Conservation (phyloP, 2,113 vertebrate genomes). For the Parotia lawesii region DNA sequence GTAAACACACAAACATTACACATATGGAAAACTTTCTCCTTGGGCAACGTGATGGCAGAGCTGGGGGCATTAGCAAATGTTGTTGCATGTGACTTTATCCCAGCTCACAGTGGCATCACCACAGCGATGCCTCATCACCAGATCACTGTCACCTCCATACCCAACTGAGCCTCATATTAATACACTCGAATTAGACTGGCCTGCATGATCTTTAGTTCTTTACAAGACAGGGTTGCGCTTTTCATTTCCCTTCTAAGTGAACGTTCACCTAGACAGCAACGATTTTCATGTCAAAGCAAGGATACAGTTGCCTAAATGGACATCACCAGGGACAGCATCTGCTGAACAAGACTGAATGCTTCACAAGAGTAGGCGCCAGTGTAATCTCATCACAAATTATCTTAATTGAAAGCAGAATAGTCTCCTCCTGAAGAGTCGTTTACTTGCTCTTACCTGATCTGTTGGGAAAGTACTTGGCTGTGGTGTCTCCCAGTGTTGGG, state of each 20-base stretch:
- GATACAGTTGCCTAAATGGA: not conserved
- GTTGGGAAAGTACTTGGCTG: conserved; percentile 36
- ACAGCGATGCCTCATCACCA: not conserved
- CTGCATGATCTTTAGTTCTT: not conserved
- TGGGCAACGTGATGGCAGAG: not conserved
- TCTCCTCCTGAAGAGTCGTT: not conserved
- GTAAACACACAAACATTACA: not conserved
- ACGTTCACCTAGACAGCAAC: not conserved
- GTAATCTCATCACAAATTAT: conserved; percentile 23
- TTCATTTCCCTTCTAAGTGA: not conserved
- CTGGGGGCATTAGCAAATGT: not conserved
- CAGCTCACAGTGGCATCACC: not conserved
- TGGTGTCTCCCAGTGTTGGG: not conserved
- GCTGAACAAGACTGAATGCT: not conserved
- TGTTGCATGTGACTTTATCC: not conserved
- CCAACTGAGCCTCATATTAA: not conserved
- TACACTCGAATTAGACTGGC: not conserved
- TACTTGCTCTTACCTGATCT: not conserved
- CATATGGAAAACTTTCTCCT: not conserved
- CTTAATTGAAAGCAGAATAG: conserved; percentile 20
- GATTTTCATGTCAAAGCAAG: not conserved
- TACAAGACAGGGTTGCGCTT: not conserved
- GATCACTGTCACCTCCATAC: not conserved
- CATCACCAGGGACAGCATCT: not conserved
- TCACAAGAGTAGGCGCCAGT: not conserved